Evolutionary conservation across 2,888 invertebrate species (phyloP), one percentile per base, ranked within the genome.

Genomic region (Trissolcus japonicus): DNA sequence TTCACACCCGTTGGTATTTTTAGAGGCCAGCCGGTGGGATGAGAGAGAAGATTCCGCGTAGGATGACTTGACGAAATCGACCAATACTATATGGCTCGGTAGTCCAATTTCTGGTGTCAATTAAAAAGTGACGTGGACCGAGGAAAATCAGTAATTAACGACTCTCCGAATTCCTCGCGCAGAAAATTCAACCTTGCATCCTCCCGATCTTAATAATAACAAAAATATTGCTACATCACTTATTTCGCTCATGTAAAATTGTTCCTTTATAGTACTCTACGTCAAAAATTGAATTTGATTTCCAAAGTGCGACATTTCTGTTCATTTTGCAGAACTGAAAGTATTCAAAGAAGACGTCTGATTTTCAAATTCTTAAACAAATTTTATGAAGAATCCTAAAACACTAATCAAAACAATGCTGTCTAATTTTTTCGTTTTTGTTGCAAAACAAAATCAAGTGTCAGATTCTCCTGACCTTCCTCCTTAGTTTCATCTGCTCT

Each of bases 91-190:
- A 55, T 74, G 68, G 74, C 79, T 82, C 82, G 79, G 82, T 78
- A 84, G 84, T 86, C 86, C 86, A 86, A 88, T 88, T 86, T 87
- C 87, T 87, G 86, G 87, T 85, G 86, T 88, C 87, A 87, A 87
- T 88, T 86, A 87, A 87, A 88, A 88, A 87, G 87, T 87, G 87
- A 88, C 86, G 85, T 85, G 86, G 84, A 87, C 84, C 88, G 86
- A 87, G 85, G 85, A 86, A 87, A 87, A 88, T 88, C 87, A 84
- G 87, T 87, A 87, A 88, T 88, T 87, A 88, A 87, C 86, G 86
- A 84, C 84, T 82, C 83, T 80, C 51, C 74, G 51, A 69, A 74
- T 65, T 65, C 63, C 66, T 46, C 7, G 6, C 68, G 68, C 50
- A 56, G 54, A 61, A 61, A 73, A 66, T 56, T 21, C 62, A 50